These are phyloP conservation scores for Equus quagga DNA, from an alignment of 2,113 vertebrate species.

Conservation along the genomic window DNA sequence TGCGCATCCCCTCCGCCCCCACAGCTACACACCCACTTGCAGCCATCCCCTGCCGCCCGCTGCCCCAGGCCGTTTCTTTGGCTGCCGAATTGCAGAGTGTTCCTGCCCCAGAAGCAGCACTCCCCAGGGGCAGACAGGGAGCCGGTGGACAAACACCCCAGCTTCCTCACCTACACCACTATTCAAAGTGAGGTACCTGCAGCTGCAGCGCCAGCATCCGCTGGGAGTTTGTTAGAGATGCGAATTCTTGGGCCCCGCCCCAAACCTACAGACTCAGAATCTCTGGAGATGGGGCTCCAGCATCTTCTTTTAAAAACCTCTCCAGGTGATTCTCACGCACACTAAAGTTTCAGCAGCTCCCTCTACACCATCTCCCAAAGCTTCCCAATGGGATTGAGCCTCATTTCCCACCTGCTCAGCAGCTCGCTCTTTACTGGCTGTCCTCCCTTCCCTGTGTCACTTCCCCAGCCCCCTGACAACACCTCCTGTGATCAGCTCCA, in stretches of 20 bases:
- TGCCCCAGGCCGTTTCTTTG: neutral
- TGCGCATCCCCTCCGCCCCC: accelerated
- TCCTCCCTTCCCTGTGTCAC: too few species aligned
- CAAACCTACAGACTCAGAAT: neutral
- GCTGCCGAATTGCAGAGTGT: neutral
- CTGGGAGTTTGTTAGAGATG: neutral
- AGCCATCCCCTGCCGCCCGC: neutral
- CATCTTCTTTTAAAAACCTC: neutral
- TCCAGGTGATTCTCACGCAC: neutral
- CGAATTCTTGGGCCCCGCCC: neutral
- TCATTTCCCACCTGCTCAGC: neutral
- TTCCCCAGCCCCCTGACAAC: neutral
- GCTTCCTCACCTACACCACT: neutral
- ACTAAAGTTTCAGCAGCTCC: neutral
- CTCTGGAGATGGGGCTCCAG: neutral
- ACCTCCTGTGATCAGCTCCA: neutral
- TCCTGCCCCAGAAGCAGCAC: neutral
- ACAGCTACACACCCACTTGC: accelerated
- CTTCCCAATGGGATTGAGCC: accelerated
- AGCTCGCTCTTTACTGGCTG: neutral
- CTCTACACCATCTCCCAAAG: neutral
- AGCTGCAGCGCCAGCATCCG: accelerated
- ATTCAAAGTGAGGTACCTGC: neutral
- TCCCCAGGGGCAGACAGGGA: neutral
- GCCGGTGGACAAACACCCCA: accelerated